phyloP scores from a whole-genome alignment of 2,888 invertebrate genomes.

The Callosobruchus maculatus region DNA sequence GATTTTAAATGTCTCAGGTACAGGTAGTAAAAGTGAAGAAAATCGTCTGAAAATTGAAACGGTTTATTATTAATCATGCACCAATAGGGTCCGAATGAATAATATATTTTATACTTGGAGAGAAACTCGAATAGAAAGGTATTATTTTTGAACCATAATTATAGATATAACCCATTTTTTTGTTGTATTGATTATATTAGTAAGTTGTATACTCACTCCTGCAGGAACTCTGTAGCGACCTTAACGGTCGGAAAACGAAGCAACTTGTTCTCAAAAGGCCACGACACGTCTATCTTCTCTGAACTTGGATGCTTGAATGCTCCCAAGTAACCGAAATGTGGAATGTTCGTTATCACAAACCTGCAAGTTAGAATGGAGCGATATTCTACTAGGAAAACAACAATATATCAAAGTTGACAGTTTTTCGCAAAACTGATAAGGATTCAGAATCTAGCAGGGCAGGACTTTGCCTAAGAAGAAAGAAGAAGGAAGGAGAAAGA shows the following conservation, averaged over 20 bases:
- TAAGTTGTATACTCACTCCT: constrained; percentile 24
- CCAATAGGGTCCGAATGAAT: too few relatives aligned
- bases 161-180: neutral
- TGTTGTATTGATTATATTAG: too few relatives aligned
- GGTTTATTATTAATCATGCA: neutral
- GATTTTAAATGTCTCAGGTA: constrained; percentile 37
- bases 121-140: too few relatives aligned
- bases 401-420: too few relatives aligned
- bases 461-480: too few relatives aligned
- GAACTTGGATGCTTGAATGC: constrained; percentile 25
- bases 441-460: too few relatives aligned
- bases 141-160: too few relatives aligned
- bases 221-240: constrained; percentile 25
- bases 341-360: constrained; percentile 37
- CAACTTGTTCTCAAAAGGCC: constrained; percentile 34
- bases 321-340: constrained; percentile 37
- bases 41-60: constrained; percentile 27
- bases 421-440: too few relatives aligned
- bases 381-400: too few relatives aligned
- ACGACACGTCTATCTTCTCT: constrained; percentile 32
- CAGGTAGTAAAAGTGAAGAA: constrained; percentile 30
- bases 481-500: too few relatives aligned
- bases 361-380: neutral
- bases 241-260: constrained; percentile 28
- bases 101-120: too few relatives aligned